Conservation (phyloP, 2,797 vertebrate species). For the Pempheris klunzingeri region DNA sequence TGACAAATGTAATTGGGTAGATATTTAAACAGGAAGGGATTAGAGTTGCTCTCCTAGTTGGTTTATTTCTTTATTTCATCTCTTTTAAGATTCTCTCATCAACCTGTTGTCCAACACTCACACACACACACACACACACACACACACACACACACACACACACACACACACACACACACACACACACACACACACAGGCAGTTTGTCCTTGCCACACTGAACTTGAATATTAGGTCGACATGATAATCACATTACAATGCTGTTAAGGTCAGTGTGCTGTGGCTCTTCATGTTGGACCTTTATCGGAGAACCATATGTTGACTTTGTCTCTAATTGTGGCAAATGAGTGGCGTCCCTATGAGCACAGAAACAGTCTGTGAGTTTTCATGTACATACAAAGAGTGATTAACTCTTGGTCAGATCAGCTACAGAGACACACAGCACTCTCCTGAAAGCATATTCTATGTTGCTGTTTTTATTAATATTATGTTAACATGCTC, state of each 20-base stretch:
- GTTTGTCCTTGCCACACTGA: not conserved
- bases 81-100: too few relatives aligned
- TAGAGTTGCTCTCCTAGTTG: accelerated
- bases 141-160: too few relatives aligned
- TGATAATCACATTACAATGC: not conserved
- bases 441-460: not conserved
- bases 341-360: not conserved
- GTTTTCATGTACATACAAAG: not conserved
- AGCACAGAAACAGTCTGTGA: not conserved
- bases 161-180: too few relatives aligned
- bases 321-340: not conserved
- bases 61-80: too few relatives aligned
- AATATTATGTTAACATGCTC: too few relatives aligned
- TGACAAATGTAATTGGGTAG: not conserved
- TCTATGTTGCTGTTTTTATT: too few relatives aligned
- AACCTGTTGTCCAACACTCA: too few relatives aligned
- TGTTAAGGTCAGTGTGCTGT: not conserved
- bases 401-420: not conserved
- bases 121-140: too few relatives aligned
- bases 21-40: not conserved
- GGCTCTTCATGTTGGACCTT: not conserved
- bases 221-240: not conserved
- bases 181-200: not conserved
- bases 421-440: not conserved
- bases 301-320: not conserved